Conservation (phyloP, 1,140 invertebrate species). For the Aethina tumida region DNA sequence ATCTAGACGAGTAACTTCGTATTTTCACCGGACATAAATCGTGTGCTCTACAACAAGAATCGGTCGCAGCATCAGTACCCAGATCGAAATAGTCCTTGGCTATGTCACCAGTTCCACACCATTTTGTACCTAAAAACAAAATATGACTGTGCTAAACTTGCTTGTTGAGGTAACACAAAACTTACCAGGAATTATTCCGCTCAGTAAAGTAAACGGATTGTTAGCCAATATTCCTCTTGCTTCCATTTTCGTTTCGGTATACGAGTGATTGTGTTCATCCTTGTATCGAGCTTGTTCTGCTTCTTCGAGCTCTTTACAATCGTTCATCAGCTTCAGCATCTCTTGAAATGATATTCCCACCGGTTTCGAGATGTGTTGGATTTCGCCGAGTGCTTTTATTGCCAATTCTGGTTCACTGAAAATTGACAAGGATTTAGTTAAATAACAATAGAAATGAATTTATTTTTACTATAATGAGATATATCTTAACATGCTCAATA, state of each 20-base stretch:
- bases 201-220: conserved; percentile 56
- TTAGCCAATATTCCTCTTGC: conserved; percentile 42
- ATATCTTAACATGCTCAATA: too few relatives aligned
- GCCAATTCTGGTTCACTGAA: conserved; percentile 58
- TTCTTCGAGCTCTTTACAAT: conserved; percentile 52
- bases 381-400: conserved; percentile 45
- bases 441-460: too few relatives aligned
- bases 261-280: conserved; percentile 9
- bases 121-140: conserved; percentile 63
- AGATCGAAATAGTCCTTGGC: conserved; percentile 74
- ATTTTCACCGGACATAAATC: conserved; percentile 72
- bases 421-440: too few relatives aligned
- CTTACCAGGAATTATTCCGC: conserved; percentile 66
- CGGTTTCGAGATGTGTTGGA: conserved; percentile 46
- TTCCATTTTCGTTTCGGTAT: conserved; percentile 23
- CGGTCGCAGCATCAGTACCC: conserved; percentile 57
- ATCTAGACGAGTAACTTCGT: conserved; percentile 58
- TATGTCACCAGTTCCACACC: conserved; percentile 80
- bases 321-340: conserved; percentile 64
- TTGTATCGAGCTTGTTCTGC: conserved; percentile 7
- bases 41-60: conserved; percentile 76
- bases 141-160: background rate
- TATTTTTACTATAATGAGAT: too few relatives aligned
- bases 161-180: conserved; percentile 3
- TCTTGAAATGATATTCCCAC: conserved; percentile 54